These are phyloP conservation scores for Rhea americana DNA, from an alignment of 2,113 vertebrate genomes.

Conservation along the genomic window DNA sequence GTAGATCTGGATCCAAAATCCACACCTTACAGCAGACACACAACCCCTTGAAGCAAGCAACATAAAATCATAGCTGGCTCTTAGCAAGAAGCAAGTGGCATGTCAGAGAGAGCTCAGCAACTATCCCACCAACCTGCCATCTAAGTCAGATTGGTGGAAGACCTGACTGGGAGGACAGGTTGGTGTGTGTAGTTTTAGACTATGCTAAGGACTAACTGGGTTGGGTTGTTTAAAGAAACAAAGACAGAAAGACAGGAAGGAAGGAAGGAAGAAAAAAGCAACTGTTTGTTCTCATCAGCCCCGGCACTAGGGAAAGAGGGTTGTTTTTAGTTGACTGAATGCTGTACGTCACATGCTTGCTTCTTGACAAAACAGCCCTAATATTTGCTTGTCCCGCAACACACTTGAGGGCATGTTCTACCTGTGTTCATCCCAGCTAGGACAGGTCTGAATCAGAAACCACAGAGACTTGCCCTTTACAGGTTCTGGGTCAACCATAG, in stretches of 20 bases:
- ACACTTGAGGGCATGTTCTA: rapidly evolving
- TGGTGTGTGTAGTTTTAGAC: too few species aligned
- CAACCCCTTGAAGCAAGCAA: rapidly evolving
- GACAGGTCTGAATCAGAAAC: not conserved
- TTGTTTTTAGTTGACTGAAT: too few species aligned
- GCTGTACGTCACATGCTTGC: too few species aligned
- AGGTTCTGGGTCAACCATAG: not conserved
- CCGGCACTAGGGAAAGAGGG: not conserved
- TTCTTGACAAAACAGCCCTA: not conserved
- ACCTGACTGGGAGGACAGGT: too few species aligned
- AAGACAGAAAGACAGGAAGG: too few species aligned
- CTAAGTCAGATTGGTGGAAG: too few species aligned
- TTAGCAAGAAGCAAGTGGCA: not conserved
- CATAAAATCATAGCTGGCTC: not conserved
- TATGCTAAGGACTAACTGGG: too few species aligned
- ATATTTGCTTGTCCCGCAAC: not conserved
- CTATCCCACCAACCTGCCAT: too few species aligned
- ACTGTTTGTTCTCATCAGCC: not conserved
- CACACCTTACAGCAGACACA: not conserved
- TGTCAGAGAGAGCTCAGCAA: too few species aligned
- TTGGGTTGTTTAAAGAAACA: too few species aligned
- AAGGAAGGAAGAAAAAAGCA: not conserved
- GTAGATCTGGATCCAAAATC: not conserved
- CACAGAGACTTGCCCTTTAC: not conserved
- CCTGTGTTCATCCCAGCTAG: not conserved